Base-by-base conservation (phyloP, 2,888 invertebrate species). In the Drosophila anomalipes region DNA sequence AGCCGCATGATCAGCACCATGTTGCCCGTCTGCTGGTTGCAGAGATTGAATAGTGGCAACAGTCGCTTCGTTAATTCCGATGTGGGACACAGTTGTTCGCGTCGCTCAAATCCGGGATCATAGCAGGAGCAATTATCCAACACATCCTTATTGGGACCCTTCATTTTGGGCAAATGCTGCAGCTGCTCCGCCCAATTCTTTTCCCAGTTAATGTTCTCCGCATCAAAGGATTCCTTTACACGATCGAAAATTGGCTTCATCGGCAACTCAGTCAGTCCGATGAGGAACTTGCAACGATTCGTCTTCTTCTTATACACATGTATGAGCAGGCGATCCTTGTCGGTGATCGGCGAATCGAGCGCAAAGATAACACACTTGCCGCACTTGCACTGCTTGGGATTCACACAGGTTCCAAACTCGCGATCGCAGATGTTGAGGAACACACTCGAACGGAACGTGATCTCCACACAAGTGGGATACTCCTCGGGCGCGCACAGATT, bases 401-500 rank as follows among this genome's bases (percentile, higher is more conserved):
- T 89, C 16, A 91, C 84, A 52, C 92, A 93, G 1, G 80, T 57
- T 12, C 92, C 92, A 57, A 90, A 92, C 74, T 93, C 93, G 4
- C 90, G 87, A 75, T 93, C 93, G 74, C 93, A 93, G 59, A 93
- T 87, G 6, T 80, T 90, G 3, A 93, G 82, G 65, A 90, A 93
- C 0, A 93, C 92, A 68, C 84, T 91, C 4, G 93, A 92, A 1
- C 93, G 92, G 75, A 93, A 93, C 4, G 92, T 85, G 41, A 93
- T 60, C 75, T 93, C 93, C 39, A 91, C 92, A 76, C 93, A 93
- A 10, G 92, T 92, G 1, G 93, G 93, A 74, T 92, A 93, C 62
- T 93, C 93, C 39, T 93, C 93, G 7, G 93, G 93, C n/a, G 93
- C 93, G 74, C 93, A 93, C 35, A 89, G 69, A 73, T 93, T 93